A percentile compares a stretch with the other conserved stretches of the same genome.
Conservation (phyloP, 2,797 vertebrate genomes). For the Dallia pectoralis region DNA sequence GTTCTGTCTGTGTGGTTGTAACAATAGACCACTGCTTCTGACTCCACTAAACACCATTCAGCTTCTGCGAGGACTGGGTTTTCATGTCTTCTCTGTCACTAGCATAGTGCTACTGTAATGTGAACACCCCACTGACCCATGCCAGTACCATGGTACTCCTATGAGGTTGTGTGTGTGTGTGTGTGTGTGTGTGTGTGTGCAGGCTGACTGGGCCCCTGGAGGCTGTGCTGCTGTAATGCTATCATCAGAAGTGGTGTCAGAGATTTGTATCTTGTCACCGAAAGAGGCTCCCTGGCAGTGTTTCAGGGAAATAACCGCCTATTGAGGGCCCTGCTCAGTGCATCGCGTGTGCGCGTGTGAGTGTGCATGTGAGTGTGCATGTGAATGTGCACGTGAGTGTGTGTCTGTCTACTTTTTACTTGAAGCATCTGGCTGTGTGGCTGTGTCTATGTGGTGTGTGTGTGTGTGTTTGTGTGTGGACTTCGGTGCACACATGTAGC, state of each 20-base stretch:
- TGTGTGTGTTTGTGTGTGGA: constrained; percentile 34
- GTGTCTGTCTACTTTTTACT: constrained; percentile 53
- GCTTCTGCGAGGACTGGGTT: neutral
- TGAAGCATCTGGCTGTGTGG: constrained; percentile 11
- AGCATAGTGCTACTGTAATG: neutral
- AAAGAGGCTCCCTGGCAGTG: constrained; percentile 64
- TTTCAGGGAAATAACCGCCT: constrained; percentile 73
- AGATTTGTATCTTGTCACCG: constrained; percentile 80
- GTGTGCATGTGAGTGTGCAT: too few species aligned
- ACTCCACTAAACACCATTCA: neutral
- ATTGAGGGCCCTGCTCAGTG: constrained; percentile 50
- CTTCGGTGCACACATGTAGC: constrained; percentile 11
- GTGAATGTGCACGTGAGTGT: constrained; percentile 4
- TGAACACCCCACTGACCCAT: neutral
- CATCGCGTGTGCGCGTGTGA: constrained; percentile 7
- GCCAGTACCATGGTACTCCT: neutral
- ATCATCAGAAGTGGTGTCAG: constrained; percentile 78
- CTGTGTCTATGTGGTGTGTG: constrained; percentile 11
- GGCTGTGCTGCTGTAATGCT: constrained; percentile 74
- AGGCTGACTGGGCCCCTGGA: constrained; percentile 57
- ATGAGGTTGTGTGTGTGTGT: constrained; percentile 36
- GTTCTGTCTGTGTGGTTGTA: neutral
- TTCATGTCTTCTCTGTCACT: neutral
- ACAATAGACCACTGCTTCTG: neutral
- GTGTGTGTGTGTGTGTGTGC: constrained; percentile 54